phyloP scores from a whole-genome alignment of 2,113 vertebrate species.

The Sakesphorus luctuosus region DNA sequence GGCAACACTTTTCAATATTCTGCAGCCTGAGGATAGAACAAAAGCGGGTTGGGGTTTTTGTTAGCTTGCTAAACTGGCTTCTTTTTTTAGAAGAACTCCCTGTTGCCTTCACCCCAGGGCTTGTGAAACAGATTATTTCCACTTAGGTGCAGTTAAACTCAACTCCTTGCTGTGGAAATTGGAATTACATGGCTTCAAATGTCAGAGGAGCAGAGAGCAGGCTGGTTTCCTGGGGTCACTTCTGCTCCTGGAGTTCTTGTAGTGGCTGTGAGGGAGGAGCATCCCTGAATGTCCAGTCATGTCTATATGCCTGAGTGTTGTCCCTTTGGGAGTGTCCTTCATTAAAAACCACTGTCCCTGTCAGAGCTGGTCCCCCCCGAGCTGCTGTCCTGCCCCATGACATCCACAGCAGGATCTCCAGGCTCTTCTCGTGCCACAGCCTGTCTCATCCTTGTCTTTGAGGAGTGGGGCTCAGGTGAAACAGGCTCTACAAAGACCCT shows the following conservation, averaged over 20 bases:
- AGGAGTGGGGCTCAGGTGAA: not conserved
- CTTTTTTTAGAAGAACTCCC: not conserved
- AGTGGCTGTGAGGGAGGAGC: not conserved
- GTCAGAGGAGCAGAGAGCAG: not conserved
- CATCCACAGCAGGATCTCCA: not conserved
- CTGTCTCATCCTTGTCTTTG: not conserved
- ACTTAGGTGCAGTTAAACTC: not conserved
- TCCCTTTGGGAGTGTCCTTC: not conserved
- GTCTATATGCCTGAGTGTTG: not conserved
- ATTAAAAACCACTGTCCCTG: fast-evolving
- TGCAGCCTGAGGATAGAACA: conserved; percentile 1
- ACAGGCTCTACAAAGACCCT: not conserved
- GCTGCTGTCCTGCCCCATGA: not conserved
- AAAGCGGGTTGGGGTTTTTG: not conserved
- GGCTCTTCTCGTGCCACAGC: not conserved
- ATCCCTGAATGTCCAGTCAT: not conserved
- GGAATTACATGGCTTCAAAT: not conserved
- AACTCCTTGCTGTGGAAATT: not conserved
- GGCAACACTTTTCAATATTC: not conserved
- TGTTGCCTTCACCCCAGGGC: not conserved
- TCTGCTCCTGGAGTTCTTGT: not conserved
- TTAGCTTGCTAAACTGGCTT: not conserved
- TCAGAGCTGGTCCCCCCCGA: not conserved
- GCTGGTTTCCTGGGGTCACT: not conserved
- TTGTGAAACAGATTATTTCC: not conserved